Conservation (phyloP, 2,888 invertebrate species). For the Phortica okadai region DNA sequence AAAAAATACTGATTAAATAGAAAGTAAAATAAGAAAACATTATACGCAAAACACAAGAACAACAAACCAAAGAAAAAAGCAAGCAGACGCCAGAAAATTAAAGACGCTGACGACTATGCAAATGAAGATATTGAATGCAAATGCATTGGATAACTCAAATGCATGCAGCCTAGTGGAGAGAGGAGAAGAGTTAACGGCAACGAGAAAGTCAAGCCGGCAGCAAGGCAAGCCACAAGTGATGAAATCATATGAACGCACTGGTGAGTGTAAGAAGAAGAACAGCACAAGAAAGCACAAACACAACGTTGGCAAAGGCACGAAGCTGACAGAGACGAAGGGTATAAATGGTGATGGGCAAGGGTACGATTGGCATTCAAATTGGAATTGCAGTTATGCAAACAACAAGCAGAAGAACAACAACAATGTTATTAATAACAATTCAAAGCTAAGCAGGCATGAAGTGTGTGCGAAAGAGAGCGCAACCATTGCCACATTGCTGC, state of each 20-base stretch:
- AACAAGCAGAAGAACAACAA: slow-evolving; percentile 2
- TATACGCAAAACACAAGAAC: not conserved
- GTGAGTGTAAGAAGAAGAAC: too few species aligned
- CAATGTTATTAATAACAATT: slow-evolving; percentile 2
- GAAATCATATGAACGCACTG: not conserved
- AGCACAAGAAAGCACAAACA: too few species aligned
- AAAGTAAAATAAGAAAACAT: not conserved
- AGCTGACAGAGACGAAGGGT: slow-evolving; percentile 21
- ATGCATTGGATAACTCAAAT: not conserved
- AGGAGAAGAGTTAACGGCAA: slow-evolving; percentile 26
- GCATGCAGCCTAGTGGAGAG: not conserved
- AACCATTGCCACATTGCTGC: slow-evolving; percentile 15
- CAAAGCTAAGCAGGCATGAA: too few species aligned
- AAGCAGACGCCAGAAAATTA: not conserved
- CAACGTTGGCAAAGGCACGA: not conserved
- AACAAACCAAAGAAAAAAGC: too few species aligned
- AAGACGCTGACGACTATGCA: slow-evolving; percentile 37
- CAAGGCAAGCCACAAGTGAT: not conserved
- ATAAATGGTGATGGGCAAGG: slow-evolving; percentile 34
- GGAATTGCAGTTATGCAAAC: slow-evolving; percentile 11
- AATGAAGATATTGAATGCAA: slow-evolving; percentile 37
- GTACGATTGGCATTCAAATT: not conserved
- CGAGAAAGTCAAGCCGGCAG: slow-evolving; percentile 20
- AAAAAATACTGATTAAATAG: slow-evolving; percentile 46
- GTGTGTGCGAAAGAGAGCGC: not conserved